Evolutionary conservation across 2,888 invertebrate genomes (phyloP).

Genomic region (Globia sparganii): DNA sequence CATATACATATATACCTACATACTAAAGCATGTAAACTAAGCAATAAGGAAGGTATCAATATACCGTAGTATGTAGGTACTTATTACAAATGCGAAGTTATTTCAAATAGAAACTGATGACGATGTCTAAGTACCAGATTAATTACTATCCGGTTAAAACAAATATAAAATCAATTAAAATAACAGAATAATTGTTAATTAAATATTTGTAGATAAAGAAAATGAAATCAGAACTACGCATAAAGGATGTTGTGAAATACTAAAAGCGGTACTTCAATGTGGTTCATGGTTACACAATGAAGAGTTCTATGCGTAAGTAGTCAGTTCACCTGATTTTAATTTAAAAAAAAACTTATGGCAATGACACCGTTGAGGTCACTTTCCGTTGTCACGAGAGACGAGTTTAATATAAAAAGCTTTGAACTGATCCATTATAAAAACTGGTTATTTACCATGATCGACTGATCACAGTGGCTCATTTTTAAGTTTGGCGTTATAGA

Average conservation of each 20-base stretch:
- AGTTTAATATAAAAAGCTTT: slow-evolving; percentile 50
- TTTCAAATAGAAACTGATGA: slow-evolving; percentile 12
- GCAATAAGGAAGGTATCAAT: slow-evolving; percentile 65
- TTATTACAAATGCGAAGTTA: slow-evolving; percentile 30
- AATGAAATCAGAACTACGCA: slow-evolving; percentile 19
- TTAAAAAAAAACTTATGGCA: slow-evolving; percentile 70
- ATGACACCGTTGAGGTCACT: slow-evolving; percentile 75
- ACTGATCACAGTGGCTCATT: slow-evolving; percentile 8
- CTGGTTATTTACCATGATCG: slow-evolving; percentile 21
- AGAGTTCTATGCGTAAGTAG: slow-evolving; percentile 70
- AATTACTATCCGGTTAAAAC: background rate
- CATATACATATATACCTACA: slow-evolving; percentile 56
- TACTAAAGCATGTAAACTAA: slow-evolving; percentile 50
- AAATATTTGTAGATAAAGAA: slow-evolving; percentile 29
- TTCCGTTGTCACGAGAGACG: slow-evolving; percentile 67
- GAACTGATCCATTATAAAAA: slow-evolving; percentile 28
- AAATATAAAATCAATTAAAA: background rate
- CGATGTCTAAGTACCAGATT: background rate
- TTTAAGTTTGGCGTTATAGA: background rate
- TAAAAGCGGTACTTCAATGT: slow-evolving; percentile 69
- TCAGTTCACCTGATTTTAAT: slow-evolving; percentile 62
- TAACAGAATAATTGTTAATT: background rate
- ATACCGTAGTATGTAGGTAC: background rate
- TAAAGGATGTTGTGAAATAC: slow-evolving; percentile 43
- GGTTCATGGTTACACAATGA: slow-evolving; percentile 75